A percentile compares a stretch with the other conserved stretches of the same genome.
Conservation (phyloP, 2,888 invertebrate genomes). For the Synergus gifuensis region DNA sequence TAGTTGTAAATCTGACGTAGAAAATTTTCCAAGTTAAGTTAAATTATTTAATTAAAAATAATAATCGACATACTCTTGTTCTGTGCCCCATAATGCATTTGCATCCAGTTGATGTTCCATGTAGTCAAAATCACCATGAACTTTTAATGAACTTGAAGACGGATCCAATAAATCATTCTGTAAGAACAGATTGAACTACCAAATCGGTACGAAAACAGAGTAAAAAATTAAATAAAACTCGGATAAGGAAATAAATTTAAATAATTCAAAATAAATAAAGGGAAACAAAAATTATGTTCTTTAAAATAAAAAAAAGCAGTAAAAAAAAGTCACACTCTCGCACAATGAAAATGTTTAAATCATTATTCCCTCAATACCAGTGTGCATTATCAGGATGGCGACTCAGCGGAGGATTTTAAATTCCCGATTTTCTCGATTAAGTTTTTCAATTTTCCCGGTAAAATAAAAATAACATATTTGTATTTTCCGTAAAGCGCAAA, state of each 20-base stretch:
- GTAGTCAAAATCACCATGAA: constrained; percentile 67
- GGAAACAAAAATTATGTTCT: neutral
- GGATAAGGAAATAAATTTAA: constrained; percentile 1
- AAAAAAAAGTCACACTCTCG: neutral
- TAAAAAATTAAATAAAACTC: constrained; percentile 17
- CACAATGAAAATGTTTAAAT: neutral
- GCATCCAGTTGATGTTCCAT: constrained; percentile 65
- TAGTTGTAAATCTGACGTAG: neutral
- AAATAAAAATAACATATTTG: too few relatives aligned
- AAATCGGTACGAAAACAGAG: constrained; percentile 19
- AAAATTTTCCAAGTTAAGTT: constrained; percentile 24
- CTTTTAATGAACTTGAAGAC: neutral
- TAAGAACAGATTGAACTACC: constrained; percentile 37
- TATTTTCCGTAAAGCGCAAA: too few relatives aligned
- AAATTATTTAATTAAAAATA: constrained; percentile 14
- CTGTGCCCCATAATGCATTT: constrained; percentile 69
- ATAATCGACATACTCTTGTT: constrained; percentile 75
- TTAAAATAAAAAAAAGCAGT: neutral
- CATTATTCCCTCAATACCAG: neutral
- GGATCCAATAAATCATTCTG: constrained; percentile 19
- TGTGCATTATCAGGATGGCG: neutral
- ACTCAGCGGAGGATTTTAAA: too few relatives aligned
- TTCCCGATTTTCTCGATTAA: too few relatives aligned
- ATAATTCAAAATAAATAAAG: neutral
- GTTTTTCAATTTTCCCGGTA: too few relatives aligned